Percentiles rank a stretch among this genome's conserved stretches.
These are phyloP conservation scores for Trichogramma dendrolimi DNA, from an alignment of 2,888 invertebrate genomes.

Conservation along the genomic window DNA sequence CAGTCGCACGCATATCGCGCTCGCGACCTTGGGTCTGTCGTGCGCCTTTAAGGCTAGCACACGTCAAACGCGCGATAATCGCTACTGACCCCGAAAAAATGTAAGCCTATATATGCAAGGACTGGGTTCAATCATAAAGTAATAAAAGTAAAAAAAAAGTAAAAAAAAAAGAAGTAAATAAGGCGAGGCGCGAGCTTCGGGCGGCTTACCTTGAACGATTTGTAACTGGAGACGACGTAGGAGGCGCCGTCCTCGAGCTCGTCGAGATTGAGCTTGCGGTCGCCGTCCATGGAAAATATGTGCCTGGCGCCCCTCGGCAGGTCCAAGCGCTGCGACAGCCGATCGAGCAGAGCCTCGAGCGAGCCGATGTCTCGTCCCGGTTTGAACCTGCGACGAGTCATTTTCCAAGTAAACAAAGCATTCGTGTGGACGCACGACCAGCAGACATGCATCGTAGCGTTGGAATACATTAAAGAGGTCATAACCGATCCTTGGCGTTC, in stretches of 20 bases:
- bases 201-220: conserved; percentile 78
- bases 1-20: neutral
- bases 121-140: neutral
- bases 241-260: conserved; percentile 87
- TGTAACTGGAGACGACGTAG: conserved; percentile 89
- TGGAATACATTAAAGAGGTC: neutral
- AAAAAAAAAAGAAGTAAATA: neutral
- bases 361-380: conserved; percentile 84
- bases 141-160: neutral
- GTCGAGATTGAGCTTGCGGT: conserved; percentile 76
- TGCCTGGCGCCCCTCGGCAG: conserved; percentile 84
- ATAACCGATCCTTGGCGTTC: neutral
- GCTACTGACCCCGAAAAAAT: too few species aligned
- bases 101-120: too few species aligned
- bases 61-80: too few species aligned
- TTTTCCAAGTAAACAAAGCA: neutral
- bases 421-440: neutral
- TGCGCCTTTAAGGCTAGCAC: neutral
- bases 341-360: conserved; percentile 79
- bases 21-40: neutral
- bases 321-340: conserved; percentile 82
- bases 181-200: conserved; percentile 45
- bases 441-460: neutral
- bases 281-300: conserved; percentile 89
- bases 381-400: conserved; percentile 59